Base-by-base conservation (phyloP, 2,113 vertebrate genomes). In the Globicephala melas region DNA sequence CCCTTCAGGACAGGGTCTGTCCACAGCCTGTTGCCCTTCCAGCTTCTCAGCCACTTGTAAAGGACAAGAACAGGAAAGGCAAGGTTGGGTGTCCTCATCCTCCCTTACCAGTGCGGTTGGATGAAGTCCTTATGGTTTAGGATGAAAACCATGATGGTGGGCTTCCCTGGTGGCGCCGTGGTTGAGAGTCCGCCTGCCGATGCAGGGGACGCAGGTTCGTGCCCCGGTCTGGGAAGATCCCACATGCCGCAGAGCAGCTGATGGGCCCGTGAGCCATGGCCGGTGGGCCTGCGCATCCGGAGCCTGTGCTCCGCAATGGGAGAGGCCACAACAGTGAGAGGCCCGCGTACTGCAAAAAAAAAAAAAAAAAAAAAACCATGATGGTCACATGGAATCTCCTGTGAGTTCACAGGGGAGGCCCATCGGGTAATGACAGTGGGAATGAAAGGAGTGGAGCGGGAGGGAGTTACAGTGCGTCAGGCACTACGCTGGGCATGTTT, bases 61-160 rank as follows among this genome's bases (percentile, higher is more conserved):
- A 38, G 23, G 76, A 31, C 0, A 44, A 60, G 25, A 95, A 47
- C 2, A 50, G 62, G 74, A 73, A 11, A 41, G 38, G 36, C 31
- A 38, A 70, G 44, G 4, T 3, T 18, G 25, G 38, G 41, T 4
- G 15, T 25, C 26, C 1, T 20, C 2, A 0, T 5, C 63, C 47
- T 33, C 65, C 36, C 6, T 58, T 47, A 38, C 36, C 4, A 10
- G 38, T 0, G 0, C 5, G 23, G 17, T 1, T 67, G 53, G 28
- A 8, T 8, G 17, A 79, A 63, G 44, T 6, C 2, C n/a, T 67
- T 76, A 47, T 18, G 21, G 17, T 53, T 87, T 67, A 28, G 25
- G 58, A 74, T 18, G 38, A 93, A 79, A 67, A 58, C 58, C 73
- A 8, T 33, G 86, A 62, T 62, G 74, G 58, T 73, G 47, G 47